These are phyloP conservation scores for Doris montereyensis DNA, from an alignment of 2,888 invertebrate species.

Conservation along the genomic window DNA sequence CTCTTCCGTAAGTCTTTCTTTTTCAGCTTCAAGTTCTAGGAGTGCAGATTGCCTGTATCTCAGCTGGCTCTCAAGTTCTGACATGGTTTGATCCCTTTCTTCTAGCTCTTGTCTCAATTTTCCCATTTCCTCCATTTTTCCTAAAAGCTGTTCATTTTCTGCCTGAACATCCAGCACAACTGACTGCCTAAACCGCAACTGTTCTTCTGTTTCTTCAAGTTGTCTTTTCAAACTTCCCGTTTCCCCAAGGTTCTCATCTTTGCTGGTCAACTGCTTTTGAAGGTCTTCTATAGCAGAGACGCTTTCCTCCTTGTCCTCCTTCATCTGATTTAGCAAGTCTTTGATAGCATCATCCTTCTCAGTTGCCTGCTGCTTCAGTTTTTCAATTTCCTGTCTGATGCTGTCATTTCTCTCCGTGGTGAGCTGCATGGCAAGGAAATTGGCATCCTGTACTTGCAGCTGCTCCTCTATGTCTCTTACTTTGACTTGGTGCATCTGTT, in stretches of 20 bases:
- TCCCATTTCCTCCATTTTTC: background rate
- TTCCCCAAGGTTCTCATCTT: constrained; percentile 14
- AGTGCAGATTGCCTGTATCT: constrained; percentile 32
- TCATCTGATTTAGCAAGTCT: constrained; percentile 51
- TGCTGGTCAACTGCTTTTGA: constrained; percentile 4
- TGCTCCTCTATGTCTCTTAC: constrained; percentile 31
- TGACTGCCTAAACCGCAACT: constrained; percentile 27
- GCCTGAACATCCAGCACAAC: constrained; percentile 61
- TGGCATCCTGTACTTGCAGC: constrained; percentile 43
- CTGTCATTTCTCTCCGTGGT: constrained; percentile 42
- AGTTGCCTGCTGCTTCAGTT: constrained; percentile 46
- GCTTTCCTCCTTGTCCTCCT: constrained; percentile 55
- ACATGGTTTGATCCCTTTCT: constrained; percentile 72
- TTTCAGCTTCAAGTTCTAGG: constrained; percentile 34
- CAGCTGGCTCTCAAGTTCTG: constrained; percentile 45
- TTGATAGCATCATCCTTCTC: constrained; percentile 45
- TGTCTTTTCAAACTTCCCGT: constrained; percentile 32
- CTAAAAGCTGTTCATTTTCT: constrained; percentile 72
- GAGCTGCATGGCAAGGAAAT: constrained; percentile 46
- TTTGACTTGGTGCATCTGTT: constrained; percentile 2
- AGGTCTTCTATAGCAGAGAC: constrained; percentile 57
- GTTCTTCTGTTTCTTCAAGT: constrained; percentile 33
- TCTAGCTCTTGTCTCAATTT: constrained; percentile 43
- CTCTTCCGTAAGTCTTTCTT: constrained; percentile 32
- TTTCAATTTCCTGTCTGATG: constrained; percentile 51